These are phyloP conservation scores for Celastrina argiolus DNA, from an alignment of 2,888 invertebrate genomes.

Conservation along the genomic window DNA sequence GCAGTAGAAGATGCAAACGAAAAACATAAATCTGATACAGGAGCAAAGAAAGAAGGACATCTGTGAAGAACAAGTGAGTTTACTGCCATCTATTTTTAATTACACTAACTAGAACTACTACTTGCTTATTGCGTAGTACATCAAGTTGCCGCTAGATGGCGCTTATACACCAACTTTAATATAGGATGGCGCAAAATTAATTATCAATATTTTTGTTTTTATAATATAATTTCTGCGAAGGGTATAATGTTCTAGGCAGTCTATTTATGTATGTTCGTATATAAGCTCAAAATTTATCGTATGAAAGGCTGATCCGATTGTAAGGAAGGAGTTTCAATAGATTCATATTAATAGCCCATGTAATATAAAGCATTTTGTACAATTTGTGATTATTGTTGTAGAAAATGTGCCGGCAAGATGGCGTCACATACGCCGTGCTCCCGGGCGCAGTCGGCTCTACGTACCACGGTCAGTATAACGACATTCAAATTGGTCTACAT, in stretches of 20 bases:
- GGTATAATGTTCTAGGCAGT: too few relatives aligned
- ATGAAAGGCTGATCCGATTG: too few relatives aligned
- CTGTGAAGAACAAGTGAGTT: constrained; percentile 54
- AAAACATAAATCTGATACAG: constrained; percentile 79
- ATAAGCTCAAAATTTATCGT: too few relatives aligned
- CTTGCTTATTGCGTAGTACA: neutral
- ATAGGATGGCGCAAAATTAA: too few relatives aligned
- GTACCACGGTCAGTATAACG: constrained; percentile 70
- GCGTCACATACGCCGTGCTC: constrained; percentile 53
- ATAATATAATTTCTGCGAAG: too few relatives aligned
- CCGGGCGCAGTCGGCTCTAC: constrained; percentile 60
- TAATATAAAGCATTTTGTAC: too few relatives aligned
- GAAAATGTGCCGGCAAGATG: constrained; percentile 71
- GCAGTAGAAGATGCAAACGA: constrained; percentile 78
- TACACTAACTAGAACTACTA: neutral
- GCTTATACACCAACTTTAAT: neutral
- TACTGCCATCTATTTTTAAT: neutral
- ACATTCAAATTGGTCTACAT: constrained; percentile 40
- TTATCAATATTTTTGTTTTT: neutral
- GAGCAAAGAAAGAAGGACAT: constrained; percentile 64
- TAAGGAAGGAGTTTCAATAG: too few relatives aligned
- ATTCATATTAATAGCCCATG: too few relatives aligned
- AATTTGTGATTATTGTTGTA: constrained; percentile 44
- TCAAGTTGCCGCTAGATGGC: neutral
- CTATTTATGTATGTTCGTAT: too few relatives aligned